Percentiles rank a stretch among this genome's conserved stretches.
Evolutionary conservation across 2,888 invertebrate genomes (phyloP).

Genomic region (Diarsia brunnea): DNA sequence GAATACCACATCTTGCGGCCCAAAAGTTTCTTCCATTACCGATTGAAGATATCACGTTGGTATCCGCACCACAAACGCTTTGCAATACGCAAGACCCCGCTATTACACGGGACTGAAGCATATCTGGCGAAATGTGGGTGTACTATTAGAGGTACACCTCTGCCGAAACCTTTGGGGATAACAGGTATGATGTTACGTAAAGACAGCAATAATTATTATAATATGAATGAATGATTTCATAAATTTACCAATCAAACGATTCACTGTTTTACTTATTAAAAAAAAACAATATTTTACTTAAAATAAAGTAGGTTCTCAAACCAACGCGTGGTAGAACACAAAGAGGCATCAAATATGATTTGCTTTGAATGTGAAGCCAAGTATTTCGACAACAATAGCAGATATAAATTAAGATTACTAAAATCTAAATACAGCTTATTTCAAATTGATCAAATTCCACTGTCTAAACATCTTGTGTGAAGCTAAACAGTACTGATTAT

Average conservation of each 20-base stretch:
- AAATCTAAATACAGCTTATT: background rate
- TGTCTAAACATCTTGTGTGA: constrained; percentile 9
- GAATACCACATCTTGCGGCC: too few relatives aligned
- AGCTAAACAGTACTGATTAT: too few relatives aligned
- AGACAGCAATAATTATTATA: background rate
- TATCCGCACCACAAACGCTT: too few relatives aligned
- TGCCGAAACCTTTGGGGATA: too few relatives aligned
- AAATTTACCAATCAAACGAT: background rate
- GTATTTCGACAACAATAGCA: constrained; percentile 15
- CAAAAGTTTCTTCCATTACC: too few relatives aligned
- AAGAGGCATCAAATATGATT: constrained; percentile 12
- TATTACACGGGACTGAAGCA: too few relatives aligned
- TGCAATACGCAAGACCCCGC: too few relatives aligned
- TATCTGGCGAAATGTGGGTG: too few relatives aligned
- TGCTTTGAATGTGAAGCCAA: constrained; percentile 12
- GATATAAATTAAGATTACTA: constrained; percentile 25
- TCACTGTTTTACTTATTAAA: background rate
- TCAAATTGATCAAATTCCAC: background rate
- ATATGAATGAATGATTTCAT: constrained; percentile 5
- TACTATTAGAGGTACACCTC: too few relatives aligned
- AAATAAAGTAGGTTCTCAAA: constrained; percentile 1
- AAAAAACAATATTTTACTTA: background rate
- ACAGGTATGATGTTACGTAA: too few relatives aligned
- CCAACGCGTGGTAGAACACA: background rate
- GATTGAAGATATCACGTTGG: too few relatives aligned